Evolutionary conservation across 2,888 invertebrate species (phyloP), one percentile per base, ranked within the genome.

Genomic region (Lutraria lutraria): DNA sequence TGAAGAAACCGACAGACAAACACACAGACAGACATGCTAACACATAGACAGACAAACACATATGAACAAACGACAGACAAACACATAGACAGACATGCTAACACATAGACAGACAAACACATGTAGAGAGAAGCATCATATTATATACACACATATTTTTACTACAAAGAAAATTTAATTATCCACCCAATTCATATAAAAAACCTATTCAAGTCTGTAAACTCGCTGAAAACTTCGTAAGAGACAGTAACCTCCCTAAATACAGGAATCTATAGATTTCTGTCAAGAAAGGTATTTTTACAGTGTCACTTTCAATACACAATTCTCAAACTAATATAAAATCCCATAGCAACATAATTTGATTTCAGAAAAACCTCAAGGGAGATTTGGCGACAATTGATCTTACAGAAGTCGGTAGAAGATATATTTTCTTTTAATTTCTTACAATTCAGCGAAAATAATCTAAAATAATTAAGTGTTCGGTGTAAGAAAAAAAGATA

Each of bases 401-500:
- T 76, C 76, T 76, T 76, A 76, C 25, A 25, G 34, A 72, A 31
- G 31, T 76, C 6, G 16, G 31, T 29, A 25, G 72, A 19, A 76
- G 76, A 76, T 76, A 76, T 76, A 76, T 76, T 76, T 76, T 76
- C 76, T 76, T 76, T 76, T 76, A 76, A 76, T 76, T 72, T 76
- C 29, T 31, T 13, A 76, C 31, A 76, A 76, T 34, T 76, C 76
- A 34, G 76, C 13, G 13, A 76, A 76, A 76, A 68, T 10, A 76
- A 34, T 15, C 43, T 4, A 43, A 43, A 4, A 43, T 43, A 43
- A 43, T 43, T n/a, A n/a, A 68, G 25, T 68, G 25, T 68, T 25
- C 8, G 25, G 21, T 60, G 60, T 60, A 21, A 60, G n/a, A 1
- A 19, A 60, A n/a, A 60, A n/a, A 43, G 2, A 43, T 4, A 43